Evolutionary conservation across 2,797 vertebrate species (phyloP), one percentile per base, ranked within the genome.

Genomic region (Pipistrellus nathusii): DNA sequence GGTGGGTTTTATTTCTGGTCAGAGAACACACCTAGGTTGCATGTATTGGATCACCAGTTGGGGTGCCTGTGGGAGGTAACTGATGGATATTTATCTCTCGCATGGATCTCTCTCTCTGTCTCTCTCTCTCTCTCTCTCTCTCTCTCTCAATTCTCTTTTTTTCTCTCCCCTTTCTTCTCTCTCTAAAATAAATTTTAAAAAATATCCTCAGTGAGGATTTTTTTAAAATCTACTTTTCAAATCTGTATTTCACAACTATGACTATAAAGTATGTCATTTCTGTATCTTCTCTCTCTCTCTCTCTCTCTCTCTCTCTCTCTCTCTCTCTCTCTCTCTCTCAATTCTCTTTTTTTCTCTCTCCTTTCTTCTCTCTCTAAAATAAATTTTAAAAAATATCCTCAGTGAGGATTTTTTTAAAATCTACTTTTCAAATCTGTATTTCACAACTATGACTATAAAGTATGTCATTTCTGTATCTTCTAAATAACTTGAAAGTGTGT

Each of bases 361-460:
- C 9, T 6, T 62, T 14, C 59, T n/a, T 64, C 30, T 64, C 30
- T 64, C 62, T 64, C 30, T 64, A 17, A 64, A 64, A 64, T 64
- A 17, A 27, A 8, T n/a, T 64, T 30, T 64, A 1, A n/a, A 64
- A 64, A n/a, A n/a, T n/a, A n/a, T 18, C 3, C 62, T 64, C 15
- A 3, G 30, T n/a, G 30, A 64, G 30, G 30, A 64, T n/a, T 62
- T 62, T 14, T 62, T 30, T 4, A 0, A 64, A 64, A 64, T 18
- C 62, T 64, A 15, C 44, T 21, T 85, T 95, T 95, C 77, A 87
- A 75, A 41, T 27, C 88, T 73, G 35, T 75, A 86, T 96, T 59
- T 95, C 92, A 88, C 41, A 95, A 25, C 84, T 85, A 96, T 95
- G 93, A 93, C 57, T 95, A 94, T n/a, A 89, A 69, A 87, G 32